Conservation (phyloP, 2,888 invertebrate species). For the Tipula lateralis region DNA sequence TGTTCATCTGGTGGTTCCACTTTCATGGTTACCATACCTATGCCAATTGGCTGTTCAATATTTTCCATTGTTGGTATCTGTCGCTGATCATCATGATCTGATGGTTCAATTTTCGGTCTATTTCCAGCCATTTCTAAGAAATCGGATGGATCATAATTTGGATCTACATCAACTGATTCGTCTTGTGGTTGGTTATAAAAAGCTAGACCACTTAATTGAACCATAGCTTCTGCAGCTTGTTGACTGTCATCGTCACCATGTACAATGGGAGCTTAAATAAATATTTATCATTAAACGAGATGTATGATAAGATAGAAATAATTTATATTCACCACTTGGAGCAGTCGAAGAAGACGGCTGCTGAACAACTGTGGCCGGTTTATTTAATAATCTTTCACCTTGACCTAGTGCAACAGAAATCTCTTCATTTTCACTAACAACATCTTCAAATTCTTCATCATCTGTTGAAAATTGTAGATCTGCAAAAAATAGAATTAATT, state of each 20-base stretch:
- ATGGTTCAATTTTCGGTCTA: conserved; percentile 34
- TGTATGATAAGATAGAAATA: neutral
- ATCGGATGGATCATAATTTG: conserved; percentile 82
- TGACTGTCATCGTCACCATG: conserved; percentile 58
- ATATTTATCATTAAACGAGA: neutral
- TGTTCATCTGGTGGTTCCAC: neutral
- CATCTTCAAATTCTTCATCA: conserved; percentile 62
- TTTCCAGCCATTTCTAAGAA: conserved; percentile 59
- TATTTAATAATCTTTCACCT: conserved; percentile 40
- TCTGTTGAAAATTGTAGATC: conserved; percentile 69
- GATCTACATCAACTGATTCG: conserved; percentile 71
- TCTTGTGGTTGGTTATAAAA: conserved; percentile 56
- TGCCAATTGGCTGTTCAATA: neutral
- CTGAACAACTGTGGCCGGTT: conserved; percentile 31
- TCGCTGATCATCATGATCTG: conserved; percentile 25
- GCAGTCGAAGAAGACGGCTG: neutral
- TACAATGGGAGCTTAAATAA: conserved; percentile 34
- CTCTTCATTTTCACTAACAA: conserved; percentile 55
- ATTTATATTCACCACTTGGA: neutral
- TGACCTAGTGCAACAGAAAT: conserved; percentile 51
- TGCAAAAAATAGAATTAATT: conserved; percentile 38
- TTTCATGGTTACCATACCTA: neutral
- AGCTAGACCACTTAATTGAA: conserved; percentile 63
- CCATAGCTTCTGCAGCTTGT: conserved; percentile 73
- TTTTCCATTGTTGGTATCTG: conserved; percentile 32